A percentile compares a stretch with the other conserved stretches of the same genome.
Evolutionary conservation across 2,888 invertebrate genomes (phyloP).

Genomic region (Eupithecia dodoneata): DNA sequence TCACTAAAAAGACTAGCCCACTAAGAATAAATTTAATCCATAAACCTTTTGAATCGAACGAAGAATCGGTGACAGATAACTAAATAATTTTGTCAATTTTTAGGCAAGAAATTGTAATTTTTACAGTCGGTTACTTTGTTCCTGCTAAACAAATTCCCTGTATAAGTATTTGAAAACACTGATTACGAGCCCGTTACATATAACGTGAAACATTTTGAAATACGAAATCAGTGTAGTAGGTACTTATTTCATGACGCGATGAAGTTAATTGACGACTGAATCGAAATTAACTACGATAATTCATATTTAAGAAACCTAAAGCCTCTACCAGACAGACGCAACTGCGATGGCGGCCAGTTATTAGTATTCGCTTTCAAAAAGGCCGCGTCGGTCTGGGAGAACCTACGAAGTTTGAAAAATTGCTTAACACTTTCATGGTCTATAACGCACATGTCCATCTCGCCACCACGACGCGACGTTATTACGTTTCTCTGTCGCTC

Average conservation of each 20-base stretch:
- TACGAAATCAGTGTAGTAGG: neutral
- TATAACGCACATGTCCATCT: too few relatives aligned
- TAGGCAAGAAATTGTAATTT: neutral
- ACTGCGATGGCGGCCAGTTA: neutral
- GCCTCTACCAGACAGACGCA: too few relatives aligned
- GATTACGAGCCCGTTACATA: neutral
- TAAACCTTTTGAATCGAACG: neutral
- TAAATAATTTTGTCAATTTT: neutral
- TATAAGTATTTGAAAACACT: neutral
- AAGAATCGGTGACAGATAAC: neutral
- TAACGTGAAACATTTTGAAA: neutral
- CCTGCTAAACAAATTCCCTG: neutral
- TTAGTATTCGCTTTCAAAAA: too few relatives aligned
- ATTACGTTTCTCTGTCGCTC: neutral
- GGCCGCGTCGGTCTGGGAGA: too few relatives aligned
- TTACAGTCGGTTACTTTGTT: neutral
- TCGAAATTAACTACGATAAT: neutral
- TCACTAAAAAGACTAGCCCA: conserved; percentile 6
- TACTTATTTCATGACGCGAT: neutral
- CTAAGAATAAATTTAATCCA: neutral
- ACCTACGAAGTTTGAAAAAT: too few relatives aligned
- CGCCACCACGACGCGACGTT: too few relatives aligned
- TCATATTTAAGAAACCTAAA: too few relatives aligned
- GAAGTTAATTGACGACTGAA: neutral
- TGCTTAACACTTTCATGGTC: too few relatives aligned